Percentiles rank a stretch among this genome's conserved stretches.
Evolutionary conservation across 2,113 vertebrate species (phyloP).

Genomic region (Oceanites oceanicus): DNA sequence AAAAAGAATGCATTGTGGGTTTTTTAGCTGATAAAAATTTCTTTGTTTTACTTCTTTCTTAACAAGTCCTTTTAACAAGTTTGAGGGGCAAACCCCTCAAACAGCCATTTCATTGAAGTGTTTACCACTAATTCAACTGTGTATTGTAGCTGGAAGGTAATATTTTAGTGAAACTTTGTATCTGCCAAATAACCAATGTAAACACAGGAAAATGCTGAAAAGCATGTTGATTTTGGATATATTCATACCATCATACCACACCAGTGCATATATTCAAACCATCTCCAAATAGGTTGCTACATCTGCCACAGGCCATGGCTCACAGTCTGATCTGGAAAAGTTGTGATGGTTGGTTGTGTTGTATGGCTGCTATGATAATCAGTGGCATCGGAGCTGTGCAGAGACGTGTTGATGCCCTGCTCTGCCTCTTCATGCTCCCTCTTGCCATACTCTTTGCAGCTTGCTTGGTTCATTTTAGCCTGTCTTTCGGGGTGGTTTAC

Average conservation of each 20-base stretch:
- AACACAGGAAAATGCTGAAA: not conserved
- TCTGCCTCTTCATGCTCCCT: not conserved
- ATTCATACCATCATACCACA: no score
- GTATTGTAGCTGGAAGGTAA: not conserved
- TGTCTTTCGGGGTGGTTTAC: not conserved
- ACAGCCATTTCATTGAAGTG: not conserved
- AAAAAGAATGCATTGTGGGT: not conserved
- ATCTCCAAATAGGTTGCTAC: not conserved
- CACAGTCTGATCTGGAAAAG: not conserved
- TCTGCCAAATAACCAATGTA: not conserved
- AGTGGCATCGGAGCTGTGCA: not conserved
- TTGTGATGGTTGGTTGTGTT: fast-evolving
- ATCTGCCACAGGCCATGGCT: not conserved
- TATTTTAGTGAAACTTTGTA: not conserved
- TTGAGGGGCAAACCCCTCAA: not conserved
- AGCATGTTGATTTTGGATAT: not conserved
- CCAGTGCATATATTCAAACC: not conserved
- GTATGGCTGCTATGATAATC: not conserved
- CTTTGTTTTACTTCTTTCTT: not conserved
- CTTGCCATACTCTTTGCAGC: not conserved
- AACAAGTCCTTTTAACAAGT: not conserved
- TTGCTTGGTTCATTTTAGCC: not conserved
- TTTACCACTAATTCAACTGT: not conserved
- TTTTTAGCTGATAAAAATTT: not conserved
- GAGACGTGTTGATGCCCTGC: fast-evolving